phyloP scores from a whole-genome alignment of 2,113 vertebrate species.

The Daphoenositta chrysoptera region DNA sequence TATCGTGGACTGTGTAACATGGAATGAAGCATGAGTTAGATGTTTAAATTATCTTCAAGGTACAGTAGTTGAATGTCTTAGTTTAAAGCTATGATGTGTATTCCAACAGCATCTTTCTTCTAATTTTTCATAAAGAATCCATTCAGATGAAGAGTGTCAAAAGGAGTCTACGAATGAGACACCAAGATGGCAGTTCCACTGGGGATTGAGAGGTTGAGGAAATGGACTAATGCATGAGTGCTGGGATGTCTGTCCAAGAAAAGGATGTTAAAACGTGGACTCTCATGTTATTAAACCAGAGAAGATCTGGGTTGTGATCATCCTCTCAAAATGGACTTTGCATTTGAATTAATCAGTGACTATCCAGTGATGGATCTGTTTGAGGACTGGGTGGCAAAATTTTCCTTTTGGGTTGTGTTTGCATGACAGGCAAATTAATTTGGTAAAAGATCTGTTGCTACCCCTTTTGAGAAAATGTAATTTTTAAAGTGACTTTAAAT shows the following conservation, averaged over 20 bases:
- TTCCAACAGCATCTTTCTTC: slow-evolving; percentile 89
- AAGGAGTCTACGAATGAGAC: slow-evolving; percentile 87
- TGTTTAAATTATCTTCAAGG: slow-evolving; percentile 51
- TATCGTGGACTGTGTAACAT: not conserved
- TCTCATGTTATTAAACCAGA: slow-evolving; percentile 67
- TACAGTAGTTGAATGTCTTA: slow-evolving; percentile 63
- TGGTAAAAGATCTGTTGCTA: slow-evolving; percentile 33
- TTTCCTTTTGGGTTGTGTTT: not conserved
- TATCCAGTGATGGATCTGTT: slow-evolving; percentile 15
- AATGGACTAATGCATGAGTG: slow-evolving; percentile 75
- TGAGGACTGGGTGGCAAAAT: slow-evolving; percentile 13
- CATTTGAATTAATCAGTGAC: slow-evolving; percentile 52
- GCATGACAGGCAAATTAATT: slow-evolving; percentile 26
- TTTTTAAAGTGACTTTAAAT: slow-evolving; percentile 68
- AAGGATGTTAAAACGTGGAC: slow-evolving; percentile 74
- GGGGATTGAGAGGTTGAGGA: slow-evolving; percentile 74
- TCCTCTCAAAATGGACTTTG: slow-evolving; percentile 65
- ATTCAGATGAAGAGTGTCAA: slow-evolving; percentile 86
- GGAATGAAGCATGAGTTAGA: not conserved
- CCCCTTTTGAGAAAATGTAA: slow-evolving; percentile 54
- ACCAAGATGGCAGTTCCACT: slow-evolving; percentile 86
- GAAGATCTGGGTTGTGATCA: slow-evolving; percentile 73
- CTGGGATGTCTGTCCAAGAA: slow-evolving; percentile 73
- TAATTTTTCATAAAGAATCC: slow-evolving; percentile 92
- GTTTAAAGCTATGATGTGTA: slow-evolving; percentile 75